These are phyloP conservation scores for Volucella bombylans DNA, from an alignment of 2,888 invertebrate genomes.

Conservation along the genomic window DNA sequence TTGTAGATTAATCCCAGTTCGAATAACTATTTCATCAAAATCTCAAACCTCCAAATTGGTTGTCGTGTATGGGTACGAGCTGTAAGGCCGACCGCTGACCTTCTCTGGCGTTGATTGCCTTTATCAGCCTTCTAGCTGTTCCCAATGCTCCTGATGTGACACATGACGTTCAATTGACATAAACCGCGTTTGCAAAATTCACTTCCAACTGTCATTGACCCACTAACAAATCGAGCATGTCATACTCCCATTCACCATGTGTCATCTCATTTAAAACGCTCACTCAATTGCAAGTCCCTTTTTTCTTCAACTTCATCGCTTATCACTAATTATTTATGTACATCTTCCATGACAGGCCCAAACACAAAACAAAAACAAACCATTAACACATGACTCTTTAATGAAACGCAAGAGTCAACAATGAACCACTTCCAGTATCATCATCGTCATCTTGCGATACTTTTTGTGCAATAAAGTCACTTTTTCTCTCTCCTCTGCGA, in stretches of 20 bases:
- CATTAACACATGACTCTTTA: conserved; percentile 79
- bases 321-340: conserved; percentile 30
- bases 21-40: no score
- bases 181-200: no score
- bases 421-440: conserved; percentile 30
- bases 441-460: conserved; percentile 14
- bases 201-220: conserved; percentile 41
- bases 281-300: conserved; percentile 39
- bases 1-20: no score
- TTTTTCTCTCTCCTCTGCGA: background rate
- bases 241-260: conserved; percentile 32
- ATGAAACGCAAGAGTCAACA: conserved; percentile 76
- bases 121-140: no score
- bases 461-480: conserved; percentile 17
- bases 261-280: conserved; percentile 25
- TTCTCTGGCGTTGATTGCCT: no score
- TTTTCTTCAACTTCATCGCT: conserved; percentile 23
- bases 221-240: conserved; percentile 8
- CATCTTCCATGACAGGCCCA: conserved; percentile 12
- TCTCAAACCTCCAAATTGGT: no score
- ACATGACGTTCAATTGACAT: no score
- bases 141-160: no score
- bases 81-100: no score
- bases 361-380: conserved; percentile 24
- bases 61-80: no score